A percentile compares a stretch with the other conserved stretches of the same genome.
phyloP scores from a whole-genome alignment of 1,140 invertebrate species.

The Phymastichus coffea region DNA sequence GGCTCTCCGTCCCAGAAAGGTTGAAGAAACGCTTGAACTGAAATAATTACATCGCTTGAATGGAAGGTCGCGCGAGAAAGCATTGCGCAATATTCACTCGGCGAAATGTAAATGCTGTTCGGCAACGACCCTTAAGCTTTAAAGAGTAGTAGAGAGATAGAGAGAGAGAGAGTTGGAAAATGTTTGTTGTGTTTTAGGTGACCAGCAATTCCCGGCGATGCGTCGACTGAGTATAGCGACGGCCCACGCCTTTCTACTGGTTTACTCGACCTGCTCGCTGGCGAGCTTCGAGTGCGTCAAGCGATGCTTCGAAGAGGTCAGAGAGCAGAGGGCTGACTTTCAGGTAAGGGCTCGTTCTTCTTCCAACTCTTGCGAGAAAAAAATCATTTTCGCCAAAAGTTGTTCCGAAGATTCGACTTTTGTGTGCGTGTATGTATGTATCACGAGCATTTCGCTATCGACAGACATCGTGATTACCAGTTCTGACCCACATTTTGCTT shows the following conservation, averaged over 20 bases:
- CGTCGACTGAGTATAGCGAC: slow-evolving; percentile 82
- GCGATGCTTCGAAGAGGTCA: slow-evolving; percentile 79
- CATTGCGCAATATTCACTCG: too few species aligned
- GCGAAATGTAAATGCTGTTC: too few species aligned
- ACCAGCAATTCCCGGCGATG: slow-evolving; percentile 88
- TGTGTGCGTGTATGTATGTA: too few species aligned
- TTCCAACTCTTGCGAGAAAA: background rate
- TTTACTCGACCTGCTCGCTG: slow-evolving; percentile 79
- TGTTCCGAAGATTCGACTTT: background rate
- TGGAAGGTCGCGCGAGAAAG: too few species aligned
- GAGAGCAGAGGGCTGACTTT: slow-evolving; percentile 75
- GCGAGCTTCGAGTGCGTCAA: slow-evolving; percentile 77
- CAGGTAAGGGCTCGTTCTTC: slow-evolving; percentile 50
- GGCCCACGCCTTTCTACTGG: slow-evolving; percentile 85
- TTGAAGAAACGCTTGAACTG: too few species aligned
- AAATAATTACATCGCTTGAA: too few species aligned
- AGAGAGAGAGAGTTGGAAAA: background rate
- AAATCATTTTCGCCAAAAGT: too few species aligned
- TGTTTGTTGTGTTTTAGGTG: too few species aligned
- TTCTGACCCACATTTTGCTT: too few species aligned
- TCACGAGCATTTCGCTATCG: background rate
- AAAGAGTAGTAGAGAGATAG: background rate
- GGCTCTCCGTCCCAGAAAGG: too few species aligned
- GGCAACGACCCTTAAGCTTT: background rate
- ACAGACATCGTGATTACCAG: too few species aligned